Evolutionary conservation across 2,113 vertebrate species (phyloP).

Genomic region (Melanerpes formicivorus): DNA sequence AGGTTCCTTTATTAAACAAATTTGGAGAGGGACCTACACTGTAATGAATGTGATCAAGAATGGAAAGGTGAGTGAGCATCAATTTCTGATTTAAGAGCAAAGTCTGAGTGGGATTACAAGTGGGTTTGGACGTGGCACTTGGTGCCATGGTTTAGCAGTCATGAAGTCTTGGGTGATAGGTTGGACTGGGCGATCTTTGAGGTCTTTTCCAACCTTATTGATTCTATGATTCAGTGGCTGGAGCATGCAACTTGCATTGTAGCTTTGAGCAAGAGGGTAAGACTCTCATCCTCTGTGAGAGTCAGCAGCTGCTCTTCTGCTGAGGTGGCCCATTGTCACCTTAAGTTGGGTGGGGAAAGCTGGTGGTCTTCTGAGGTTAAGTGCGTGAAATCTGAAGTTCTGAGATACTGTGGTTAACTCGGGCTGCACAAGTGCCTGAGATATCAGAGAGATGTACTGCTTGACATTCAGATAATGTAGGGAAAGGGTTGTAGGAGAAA

Average conservation of each 20-base stretch:
- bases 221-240: neutral
- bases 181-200: no score
- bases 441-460: neutral
- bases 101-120: neutral
- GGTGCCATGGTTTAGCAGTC: no score
- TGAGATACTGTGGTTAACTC: neutral
- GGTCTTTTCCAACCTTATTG: no score
- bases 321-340: neutral
- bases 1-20: neutral
- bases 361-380: neutral
- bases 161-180: no score
- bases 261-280: neutral
- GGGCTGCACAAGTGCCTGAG: neutral
- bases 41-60: neutral
- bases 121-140: neutral
- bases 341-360: fast-evolving
- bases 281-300: neutral
- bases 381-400: neutral
- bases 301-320: neutral
- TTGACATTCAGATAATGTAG: neutral
- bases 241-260: neutral
- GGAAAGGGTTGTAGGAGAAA: neutral
- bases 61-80: neutral
- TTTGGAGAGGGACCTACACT: neutral
- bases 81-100: neutral